Conservation (phyloP, 2,797 vertebrate species). For the Antennarius maculatus region DNA sequence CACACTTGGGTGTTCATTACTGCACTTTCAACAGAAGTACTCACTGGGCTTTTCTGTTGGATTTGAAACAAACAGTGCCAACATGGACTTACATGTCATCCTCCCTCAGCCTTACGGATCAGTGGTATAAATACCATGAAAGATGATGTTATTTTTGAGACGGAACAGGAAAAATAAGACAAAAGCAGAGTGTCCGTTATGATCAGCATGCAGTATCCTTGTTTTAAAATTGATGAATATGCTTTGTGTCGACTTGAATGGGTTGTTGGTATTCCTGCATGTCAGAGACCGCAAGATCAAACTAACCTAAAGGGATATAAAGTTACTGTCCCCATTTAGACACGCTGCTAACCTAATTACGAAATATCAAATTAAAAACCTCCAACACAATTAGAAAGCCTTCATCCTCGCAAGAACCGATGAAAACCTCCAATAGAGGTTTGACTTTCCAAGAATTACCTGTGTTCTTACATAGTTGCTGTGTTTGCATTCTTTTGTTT, state of each 20-base stretch:
- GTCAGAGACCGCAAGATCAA: slow-evolving; percentile 50
- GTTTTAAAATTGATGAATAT: slow-evolving; percentile 33
- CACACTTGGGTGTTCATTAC: slow-evolving; percentile 23
- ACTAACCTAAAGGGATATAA: slow-evolving; percentile 53
- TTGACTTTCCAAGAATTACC: slow-evolving; percentile 28
- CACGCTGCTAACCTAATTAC: slow-evolving; percentile 50
- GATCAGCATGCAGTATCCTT: slow-evolving; percentile 61
- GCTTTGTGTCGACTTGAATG: slow-evolving; percentile 35
- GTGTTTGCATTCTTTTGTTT: slow-evolving; percentile 31
- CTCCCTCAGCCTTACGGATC: slow-evolving; percentile 41
- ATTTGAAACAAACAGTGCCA: slow-evolving; percentile 51
- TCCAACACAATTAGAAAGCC: slow-evolving; percentile 27
- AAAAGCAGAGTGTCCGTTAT: slow-evolving; percentile 38
- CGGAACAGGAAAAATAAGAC: slow-evolving; percentile 8
- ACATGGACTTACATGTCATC: slow-evolving; percentile 35
- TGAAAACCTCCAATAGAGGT: slow-evolving; percentile 34
- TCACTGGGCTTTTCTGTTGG: slow-evolving; percentile 15
- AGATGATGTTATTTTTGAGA: slow-evolving; percentile 6
- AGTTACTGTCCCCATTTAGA: slow-evolving; percentile 42
- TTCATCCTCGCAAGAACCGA: slow-evolving; percentile 19
- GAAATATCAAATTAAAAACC: slow-evolving; percentile 52
- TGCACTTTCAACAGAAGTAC: slow-evolving; percentile 18
- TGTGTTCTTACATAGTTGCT: slow-evolving; percentile 37
- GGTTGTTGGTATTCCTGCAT: slow-evolving; percentile 63
- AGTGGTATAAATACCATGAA: slow-evolving; percentile 26